Base-by-base conservation (phyloP, 2,113 vertebrate species). In the Dipodomys spectabilis region DNA sequence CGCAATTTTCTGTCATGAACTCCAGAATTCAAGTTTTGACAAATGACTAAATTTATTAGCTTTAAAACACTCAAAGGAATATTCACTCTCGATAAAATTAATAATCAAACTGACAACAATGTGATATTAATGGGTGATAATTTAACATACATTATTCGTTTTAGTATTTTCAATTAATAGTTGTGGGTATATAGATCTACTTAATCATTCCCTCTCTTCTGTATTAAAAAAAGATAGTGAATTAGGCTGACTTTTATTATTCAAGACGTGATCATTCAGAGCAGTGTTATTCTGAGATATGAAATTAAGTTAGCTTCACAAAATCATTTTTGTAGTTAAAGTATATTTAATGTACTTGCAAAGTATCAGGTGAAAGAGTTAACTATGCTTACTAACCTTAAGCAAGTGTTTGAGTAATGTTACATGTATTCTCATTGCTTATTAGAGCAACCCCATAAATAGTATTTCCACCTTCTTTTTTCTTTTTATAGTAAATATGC, bases 231-330 rank as follows among this genome's bases (percentile, higher is more conserved):
- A 88, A 11, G 44, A 92, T 4, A 92, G 23, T 78, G 49, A 62
- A 45, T 94, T 86, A 65, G 45, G 27, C 68, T 85, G 53, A 86
- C 91, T 13, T 82, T 27, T 85, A 32, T 32, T 32, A 44, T 88
- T 90, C 84, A 85, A 44, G 13, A 35, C 49, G 73, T 65, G 8
- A 73, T 88, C 35, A 83, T 77, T 92, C 15, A 65, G 25, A 0
- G 22, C 39, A 82, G 6, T 78, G 28, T 19, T 81, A 86, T 81
- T 80, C 79, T 72, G 62, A 79, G 75, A 60, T 67, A n/a, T 67
- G n/a, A 94, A 94, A 45, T 89, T 94, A 86, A 85, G n/a, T 18
- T 84, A 92, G 19, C n/a, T 88, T 86, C 72, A 71, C 74, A 88
- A 64, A 9, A 67, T 65, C 15, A 91, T 94, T 77, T 91, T 91